Evolutionary conservation across 2,797 vertebrate species (phyloP).

Genomic region (Xiphophorus birchmanni): DNA sequence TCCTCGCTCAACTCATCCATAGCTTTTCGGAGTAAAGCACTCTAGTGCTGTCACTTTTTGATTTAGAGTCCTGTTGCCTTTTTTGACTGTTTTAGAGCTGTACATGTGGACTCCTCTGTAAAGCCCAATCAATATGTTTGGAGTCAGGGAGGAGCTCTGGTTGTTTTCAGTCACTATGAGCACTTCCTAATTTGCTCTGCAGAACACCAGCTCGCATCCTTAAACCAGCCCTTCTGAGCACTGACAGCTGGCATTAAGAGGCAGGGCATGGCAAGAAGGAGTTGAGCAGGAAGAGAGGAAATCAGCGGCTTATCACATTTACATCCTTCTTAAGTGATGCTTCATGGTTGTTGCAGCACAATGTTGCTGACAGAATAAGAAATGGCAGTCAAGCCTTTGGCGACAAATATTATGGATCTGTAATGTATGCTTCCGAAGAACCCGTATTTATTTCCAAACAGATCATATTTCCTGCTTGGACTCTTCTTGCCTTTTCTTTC

Average conservation of each 20-base stretch:
- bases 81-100: slow-evolving; percentile 63
- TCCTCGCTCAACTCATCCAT: slow-evolving; percentile 50
- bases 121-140: slow-evolving; percentile 72
- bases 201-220: slow-evolving; percentile 65
- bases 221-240: slow-evolving; percentile 58
- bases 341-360: slow-evolving; percentile 47
- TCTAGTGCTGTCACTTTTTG: slow-evolving; percentile 46
- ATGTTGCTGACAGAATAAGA: slow-evolving; percentile 63
- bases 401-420: slow-evolving; percentile 40
- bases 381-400: slow-evolving; percentile 34
- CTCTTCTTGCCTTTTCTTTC: slow-evolving; percentile 23
- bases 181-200: slow-evolving; percentile 63
- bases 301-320: slow-evolving; percentile 64
- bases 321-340: slow-evolving; percentile 60
- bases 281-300: slow-evolving; percentile 47
- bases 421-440: slow-evolving; percentile 35
- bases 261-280: slow-evolving; percentile 32
- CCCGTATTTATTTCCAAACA: slow-evolving; percentile 33
- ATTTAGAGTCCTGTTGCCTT: slow-evolving; percentile 62
- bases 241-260: slow-evolving; percentile 56
- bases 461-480: slow-evolving; percentile 34
- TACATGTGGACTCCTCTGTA: slow-evolving; percentile 47
- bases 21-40: slow-evolving; percentile 44
- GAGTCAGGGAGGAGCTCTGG: slow-evolving; percentile 60
- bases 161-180: slow-evolving; percentile 61